Evolutionary conservation across 2,888 invertebrate genomes (phyloP), one percentile per base, ranked within the genome.

Genomic region (Cataglyphis cursor): DNA sequence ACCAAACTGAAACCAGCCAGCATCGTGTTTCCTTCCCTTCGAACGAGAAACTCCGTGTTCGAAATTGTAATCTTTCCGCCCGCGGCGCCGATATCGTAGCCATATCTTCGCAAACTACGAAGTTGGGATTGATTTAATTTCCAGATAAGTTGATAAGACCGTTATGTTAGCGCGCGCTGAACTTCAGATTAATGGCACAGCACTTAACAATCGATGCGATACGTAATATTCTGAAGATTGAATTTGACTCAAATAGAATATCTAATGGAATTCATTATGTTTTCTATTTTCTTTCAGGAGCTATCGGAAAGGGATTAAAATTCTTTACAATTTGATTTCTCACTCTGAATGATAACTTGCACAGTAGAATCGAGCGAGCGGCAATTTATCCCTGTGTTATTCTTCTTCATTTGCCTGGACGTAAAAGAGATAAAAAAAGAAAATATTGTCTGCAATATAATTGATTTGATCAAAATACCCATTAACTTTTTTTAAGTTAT

Each of bases 1-100:
- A 62, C 83, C 87, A 88, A 88, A 90, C 90, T 83, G 85, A 90
- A 90, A 90, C 89, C 92, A 85, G 85, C 87, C 82, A 86, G 82
- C 66, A 75, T 89, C 81, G 90, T 85, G 85, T 86, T 90, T 88
- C 90, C 88, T 85, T 82, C 64, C 81, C 74, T 68, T 68, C 59
- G 24, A 78, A 78, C 81, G 83, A 84, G 84, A 83, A 87, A 86
- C 82, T 70, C 82, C 64, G 8, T 68, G 76, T 48, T 70, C 18
- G 68, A 70, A 68, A 78, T 78, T 68, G 68, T 44, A 68, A 78
- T 78, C 78, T 78, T 78, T 59, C 68, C 59, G 68, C 24, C 28
- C 44, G 44, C 44, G 35, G 78, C 35, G 31, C 12, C 31, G 44
- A 15, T 68, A 68, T 59, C 31, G 5, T 15, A 18, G 35, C 44